Evolutionary conservation across 2,888 invertebrate genomes (phyloP), one percentile per base, ranked within the genome.

Genomic region (Mythimna lalbum): DNA sequence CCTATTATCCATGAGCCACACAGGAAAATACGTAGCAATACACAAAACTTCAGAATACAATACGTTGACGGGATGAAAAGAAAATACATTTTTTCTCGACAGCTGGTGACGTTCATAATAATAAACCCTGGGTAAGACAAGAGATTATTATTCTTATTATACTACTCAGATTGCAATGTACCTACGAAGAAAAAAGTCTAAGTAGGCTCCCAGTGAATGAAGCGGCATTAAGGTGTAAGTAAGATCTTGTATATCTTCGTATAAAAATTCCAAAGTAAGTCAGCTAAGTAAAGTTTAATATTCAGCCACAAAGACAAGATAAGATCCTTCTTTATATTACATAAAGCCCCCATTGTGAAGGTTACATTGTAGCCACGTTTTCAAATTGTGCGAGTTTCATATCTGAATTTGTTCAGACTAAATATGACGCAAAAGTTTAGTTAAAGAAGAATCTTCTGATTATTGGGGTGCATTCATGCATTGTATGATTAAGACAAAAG

Each of bases 331-430:
- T 67, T 69, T 69, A 71, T 60, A 75, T 73, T 71, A 64, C 69
- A 65, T 70, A 62, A 43, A 77, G 63, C 55, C 53, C 10, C 56
- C 36, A 73, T 72, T 83, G 68, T 83, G 65, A 61, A 59, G 63
- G 68, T 65, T 60, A 72, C 63, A 74, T 77, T 80, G 66, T 67
- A 49, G 60, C 66, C 39, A 62, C 36, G 64, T 71, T 72, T 78
- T 68, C 60, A 63, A 80, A 81, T 69, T 81, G 68, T 63, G 55
- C 55, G 43, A 52, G 36, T 56, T 75, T 70, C 66, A 59, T 79
- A 70, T 70, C 76, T 56, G 65, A 56, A 78, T 80, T 81, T 78
- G 62, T 80, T 72, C 79, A 79, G 63, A 31, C 52, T 62, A 59
- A 63, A 72, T 56, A 61, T 52, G 36, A 57, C 57, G 53, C 57